Conservation (phyloP, 2,113 vertebrate species). For the Oreochromis spilurus region DNA sequence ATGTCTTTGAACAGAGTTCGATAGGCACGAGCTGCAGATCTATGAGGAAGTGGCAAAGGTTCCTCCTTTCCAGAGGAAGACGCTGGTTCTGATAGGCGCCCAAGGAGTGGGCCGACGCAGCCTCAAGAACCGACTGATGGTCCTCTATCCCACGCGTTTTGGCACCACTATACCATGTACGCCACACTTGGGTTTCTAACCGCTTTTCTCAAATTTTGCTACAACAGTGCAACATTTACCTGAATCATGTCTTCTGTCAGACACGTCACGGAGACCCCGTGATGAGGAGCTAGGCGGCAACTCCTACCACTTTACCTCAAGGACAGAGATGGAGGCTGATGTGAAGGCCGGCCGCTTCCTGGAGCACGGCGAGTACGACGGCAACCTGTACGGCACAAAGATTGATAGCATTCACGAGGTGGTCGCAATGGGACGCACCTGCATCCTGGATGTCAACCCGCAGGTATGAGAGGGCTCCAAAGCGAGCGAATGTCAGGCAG, state of each 20-base stretch:
- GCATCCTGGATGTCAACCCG: conserved; percentile 96
- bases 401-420: conserved; percentile 96
- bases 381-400: conserved; percentile 97
- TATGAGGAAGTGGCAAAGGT: conserved; percentile 97
- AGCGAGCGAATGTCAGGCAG: background rate
- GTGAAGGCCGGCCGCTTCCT: conserved; percentile 91
- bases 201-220: background rate
- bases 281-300: conserved; percentile 92
- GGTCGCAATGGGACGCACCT: conserved; percentile 86
- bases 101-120: conserved; percentile 96
- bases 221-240: background rate
- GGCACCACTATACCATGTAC: conserved; percentile 95
- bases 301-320: conserved; percentile 88
- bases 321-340: conserved; percentile 91
- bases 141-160: conserved; percentile 86
- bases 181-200: background rate
- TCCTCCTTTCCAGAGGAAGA: conserved; percentile 96
- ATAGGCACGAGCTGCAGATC: conserved; percentile 96
- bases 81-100: conserved; percentile 92
- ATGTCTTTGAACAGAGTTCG: conserved; percentile 81
- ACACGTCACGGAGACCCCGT: conserved; percentile 89
- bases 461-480: conserved; percentile 73
- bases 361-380: conserved; percentile 97
- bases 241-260: conserved; percentile 47
- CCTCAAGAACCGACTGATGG: conserved; percentile 93